A percentile compares a stretch with the other conserved stretches of the same genome.
These are phyloP conservation scores for Adelognathus sp. DNA, from an alignment of 2,888 invertebrate species.

Conservation along the genomic window DNA sequence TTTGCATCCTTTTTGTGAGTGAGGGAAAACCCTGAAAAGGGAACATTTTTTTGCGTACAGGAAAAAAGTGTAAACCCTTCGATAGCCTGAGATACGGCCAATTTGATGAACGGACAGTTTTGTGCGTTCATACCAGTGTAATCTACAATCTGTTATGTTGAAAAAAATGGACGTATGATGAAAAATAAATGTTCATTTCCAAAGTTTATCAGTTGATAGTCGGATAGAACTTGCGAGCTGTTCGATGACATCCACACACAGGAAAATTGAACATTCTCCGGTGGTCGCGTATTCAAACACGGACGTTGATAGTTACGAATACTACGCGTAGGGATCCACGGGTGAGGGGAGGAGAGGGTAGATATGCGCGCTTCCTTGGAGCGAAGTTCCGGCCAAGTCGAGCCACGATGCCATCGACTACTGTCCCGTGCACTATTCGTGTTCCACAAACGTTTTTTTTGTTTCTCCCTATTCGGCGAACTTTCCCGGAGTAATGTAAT, in stretches of 20 bases:
- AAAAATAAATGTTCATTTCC: too few species aligned
- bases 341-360: conserved; percentile 60
- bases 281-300: neutral
- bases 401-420: conserved; percentile 65
- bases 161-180: too few species aligned
- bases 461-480: conserved; percentile 5
- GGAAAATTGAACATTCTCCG: conserved; percentile 1
- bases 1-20: too few species aligned
- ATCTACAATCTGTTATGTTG: too few species aligned
- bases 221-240: too few species aligned
- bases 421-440: conserved; percentile 43
- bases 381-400: conserved; percentile 77
- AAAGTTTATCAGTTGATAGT: too few species aligned
- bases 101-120: too few species aligned
- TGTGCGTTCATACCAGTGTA: too few species aligned
- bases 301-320: neutral
- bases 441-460: conserved; percentile 60
- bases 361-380: conserved; percentile 77
- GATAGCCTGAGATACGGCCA: too few species aligned
- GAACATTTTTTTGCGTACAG: too few species aligned
- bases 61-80: too few species aligned
- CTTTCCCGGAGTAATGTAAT: neutral
- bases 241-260: neutral
- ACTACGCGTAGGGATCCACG: conserved; percentile 25
- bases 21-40: too few species aligned